These are phyloP conservation scores for Scrobipalpa atriplicella DNA, from an alignment of 2,888 invertebrate species.

Conservation along the genomic window DNA sequence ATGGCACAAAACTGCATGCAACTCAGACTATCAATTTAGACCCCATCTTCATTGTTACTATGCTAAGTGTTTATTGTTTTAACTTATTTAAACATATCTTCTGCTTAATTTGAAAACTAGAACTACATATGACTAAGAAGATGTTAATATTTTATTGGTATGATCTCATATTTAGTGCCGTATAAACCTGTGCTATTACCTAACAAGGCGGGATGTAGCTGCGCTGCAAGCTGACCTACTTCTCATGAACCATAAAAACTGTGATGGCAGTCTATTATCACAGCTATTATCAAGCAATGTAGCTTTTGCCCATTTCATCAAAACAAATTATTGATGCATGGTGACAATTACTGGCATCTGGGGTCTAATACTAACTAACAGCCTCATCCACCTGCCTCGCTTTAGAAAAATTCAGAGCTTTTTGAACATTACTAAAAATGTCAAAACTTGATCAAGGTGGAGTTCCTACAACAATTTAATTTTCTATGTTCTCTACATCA, in stretches of 20 bases:
- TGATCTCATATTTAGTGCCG: neutral
- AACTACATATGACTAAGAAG: neutral
- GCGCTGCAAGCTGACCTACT: neutral
- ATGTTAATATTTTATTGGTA: neutral
- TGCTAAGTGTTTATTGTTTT: neutral
- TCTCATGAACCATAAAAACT: neutral
- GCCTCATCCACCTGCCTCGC: no score
- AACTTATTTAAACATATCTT: neutral
- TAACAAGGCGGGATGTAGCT: constrained; percentile 9
- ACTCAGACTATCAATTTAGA: neutral
- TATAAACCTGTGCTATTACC: neutral
- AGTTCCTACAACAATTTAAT: no score
- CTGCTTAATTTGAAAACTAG: neutral
- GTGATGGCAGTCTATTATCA: neutral
- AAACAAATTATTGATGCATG: constrained; percentile 7
- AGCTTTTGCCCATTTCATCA: constrained; percentile 5
- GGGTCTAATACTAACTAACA: no score
- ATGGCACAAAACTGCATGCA: neutral
- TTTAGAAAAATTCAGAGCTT: no score
- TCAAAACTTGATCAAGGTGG: no score
- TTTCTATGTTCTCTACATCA: no score
- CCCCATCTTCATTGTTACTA: neutral
- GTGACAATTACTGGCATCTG: neutral
- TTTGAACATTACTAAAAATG: no score
- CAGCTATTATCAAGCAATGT: neutral